Percentiles rank a stretch among this genome's conserved stretches.
Conservation (phyloP, 2,888 invertebrate species). For the Melinopterus prodromus region DNA sequence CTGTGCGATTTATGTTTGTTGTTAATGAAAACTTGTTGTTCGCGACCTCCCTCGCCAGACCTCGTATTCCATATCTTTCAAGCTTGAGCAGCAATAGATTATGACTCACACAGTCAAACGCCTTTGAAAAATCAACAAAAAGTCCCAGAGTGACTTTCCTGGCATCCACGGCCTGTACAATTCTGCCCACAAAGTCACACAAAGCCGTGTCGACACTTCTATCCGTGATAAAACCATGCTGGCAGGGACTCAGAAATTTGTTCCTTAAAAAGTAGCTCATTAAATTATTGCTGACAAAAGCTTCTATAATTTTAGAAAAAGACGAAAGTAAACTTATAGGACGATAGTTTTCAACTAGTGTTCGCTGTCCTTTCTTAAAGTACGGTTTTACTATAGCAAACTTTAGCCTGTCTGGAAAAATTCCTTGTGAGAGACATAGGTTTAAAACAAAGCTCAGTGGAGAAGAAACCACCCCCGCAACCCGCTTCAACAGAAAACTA, state of each 20-base stretch:
- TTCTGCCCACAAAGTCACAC: background rate
- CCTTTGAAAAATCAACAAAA: background rate
- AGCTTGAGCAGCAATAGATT: background rate
- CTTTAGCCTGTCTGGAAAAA: background rate
- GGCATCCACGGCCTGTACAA: background rate
- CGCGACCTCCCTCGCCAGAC: background rate
- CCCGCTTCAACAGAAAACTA: background rate
- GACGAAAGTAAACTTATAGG: background rate
- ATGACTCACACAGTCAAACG: background rate
- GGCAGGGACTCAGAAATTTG: background rate
- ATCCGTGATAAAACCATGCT: background rate
- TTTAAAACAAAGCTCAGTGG: background rate
- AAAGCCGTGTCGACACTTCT: background rate
- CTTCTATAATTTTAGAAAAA: background rate
- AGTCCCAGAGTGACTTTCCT: background rate
- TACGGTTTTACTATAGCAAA: background rate
- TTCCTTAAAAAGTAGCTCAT: background rate
- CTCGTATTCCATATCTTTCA: background rate
- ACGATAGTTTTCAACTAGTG: background rate
- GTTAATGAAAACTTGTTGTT: slow-evolving; percentile 4
- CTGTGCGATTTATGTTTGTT: too few relatives aligned
- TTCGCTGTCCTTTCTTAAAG: background rate
- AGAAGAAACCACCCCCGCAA: background rate
- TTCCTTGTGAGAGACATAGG: background rate
- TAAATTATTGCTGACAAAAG: background rate